Percentiles rank a stretch among this genome's conserved stretches.
Conservation (phyloP, 2,888 invertebrate species). For the Proisotoma minuta region DNA sequence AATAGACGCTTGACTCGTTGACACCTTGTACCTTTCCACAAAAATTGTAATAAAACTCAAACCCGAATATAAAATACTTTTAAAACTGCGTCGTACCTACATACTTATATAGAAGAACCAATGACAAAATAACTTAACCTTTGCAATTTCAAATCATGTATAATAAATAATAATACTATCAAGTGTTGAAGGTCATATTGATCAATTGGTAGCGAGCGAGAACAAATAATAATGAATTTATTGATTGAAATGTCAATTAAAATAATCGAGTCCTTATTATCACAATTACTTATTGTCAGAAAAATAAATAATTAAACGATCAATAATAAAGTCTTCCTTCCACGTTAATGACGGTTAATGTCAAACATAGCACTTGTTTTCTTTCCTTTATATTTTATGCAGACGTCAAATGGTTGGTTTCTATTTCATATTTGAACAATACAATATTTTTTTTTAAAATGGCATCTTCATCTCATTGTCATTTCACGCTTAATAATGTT, state of each 20-base stretch:
- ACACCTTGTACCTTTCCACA: no score
- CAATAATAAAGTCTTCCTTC: conserved; percentile 18
- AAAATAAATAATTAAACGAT: conserved; percentile 5
- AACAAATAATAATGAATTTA: not conserved
- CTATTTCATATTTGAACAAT: not conserved
- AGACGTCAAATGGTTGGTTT: not conserved
- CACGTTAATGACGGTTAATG: not conserved
- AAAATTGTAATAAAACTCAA: no score
- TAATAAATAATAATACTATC: no score
- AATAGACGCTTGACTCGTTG: no score
- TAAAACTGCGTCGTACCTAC: no score
- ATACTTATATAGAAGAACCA: not conserved
- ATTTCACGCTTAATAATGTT: not conserved
- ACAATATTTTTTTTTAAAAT: not conserved
- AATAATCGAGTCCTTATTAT: not conserved
- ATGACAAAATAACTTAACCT: not conserved
- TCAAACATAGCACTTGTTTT: not conserved
- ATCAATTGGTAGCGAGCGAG: no score
- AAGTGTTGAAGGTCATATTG: no score
- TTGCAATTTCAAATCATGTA: no score
- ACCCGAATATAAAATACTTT: no score
- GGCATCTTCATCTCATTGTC: not conserved
- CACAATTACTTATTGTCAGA: conserved; percentile 11
- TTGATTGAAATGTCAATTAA: not conserved
- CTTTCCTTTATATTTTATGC: not conserved